Evolutionary conservation across 2,888 invertebrate species (phyloP).

Genomic region (Gymnocheta viridis): DNA sequence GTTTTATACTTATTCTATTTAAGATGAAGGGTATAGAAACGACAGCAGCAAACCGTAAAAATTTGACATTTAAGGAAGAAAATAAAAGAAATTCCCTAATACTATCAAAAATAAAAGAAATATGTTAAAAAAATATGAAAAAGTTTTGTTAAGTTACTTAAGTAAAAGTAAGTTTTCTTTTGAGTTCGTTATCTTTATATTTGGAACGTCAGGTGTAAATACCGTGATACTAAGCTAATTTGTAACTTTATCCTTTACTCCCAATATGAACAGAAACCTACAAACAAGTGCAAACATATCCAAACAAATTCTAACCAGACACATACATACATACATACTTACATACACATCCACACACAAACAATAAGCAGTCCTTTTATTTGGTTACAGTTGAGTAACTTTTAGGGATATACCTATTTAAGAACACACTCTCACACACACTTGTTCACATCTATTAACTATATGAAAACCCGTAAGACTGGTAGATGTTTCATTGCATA

Average conservation of each 20-base stretch:
- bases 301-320: not conserved
- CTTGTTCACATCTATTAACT: not conserved
- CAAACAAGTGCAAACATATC: not conserved
- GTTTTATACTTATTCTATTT: not conserved
- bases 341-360: not conserved
- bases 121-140: not conserved
- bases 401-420: constrained; percentile 42
- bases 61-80: constrained; percentile 6
- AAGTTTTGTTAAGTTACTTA: constrained; percentile 66
- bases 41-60: not conserved
- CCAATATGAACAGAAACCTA: constrained; percentile 8
- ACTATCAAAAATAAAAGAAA: not conserved
- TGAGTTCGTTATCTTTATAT: constrained; percentile 66
- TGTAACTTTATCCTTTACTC: constrained; percentile 68
- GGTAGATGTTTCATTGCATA: constrained; percentile 11
- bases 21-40: not conserved
- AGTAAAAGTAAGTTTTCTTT: constrained; percentile 64
- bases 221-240: constrained; percentile 69
- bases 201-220: constrained; percentile 69
- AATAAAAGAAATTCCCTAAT: constrained; percentile 15
- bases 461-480: constrained; percentile 53
- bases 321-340: not conserved
- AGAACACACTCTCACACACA: not conserved
- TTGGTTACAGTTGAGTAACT: constrained; percentile 58
- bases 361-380: constrained; percentile 14